Conservation (phyloP, 2,888 invertebrate genomes). For the Pasiphila rectangulata region DNA sequence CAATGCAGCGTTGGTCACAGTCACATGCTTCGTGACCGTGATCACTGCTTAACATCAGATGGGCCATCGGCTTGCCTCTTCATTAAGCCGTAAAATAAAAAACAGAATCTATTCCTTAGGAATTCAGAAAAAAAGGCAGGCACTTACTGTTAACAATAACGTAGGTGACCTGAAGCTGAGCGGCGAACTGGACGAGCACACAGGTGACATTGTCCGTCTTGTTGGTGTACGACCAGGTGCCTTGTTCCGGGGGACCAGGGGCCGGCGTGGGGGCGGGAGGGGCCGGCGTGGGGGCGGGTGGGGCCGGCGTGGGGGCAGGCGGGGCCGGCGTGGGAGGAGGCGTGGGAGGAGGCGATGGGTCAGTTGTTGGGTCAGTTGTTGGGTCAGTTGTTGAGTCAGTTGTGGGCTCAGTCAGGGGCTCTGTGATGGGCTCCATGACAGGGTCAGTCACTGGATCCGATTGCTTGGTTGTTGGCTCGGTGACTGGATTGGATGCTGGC, state of each 20-base stretch:
- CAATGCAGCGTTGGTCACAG: too few species aligned
- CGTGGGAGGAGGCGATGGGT: constrained; percentile 68
- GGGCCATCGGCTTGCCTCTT: too few species aligned
- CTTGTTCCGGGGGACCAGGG: constrained; percentile 54
- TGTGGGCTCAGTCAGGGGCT: neutral
- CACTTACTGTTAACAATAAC: constrained; percentile 56
- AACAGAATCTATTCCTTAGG: too few species aligned
- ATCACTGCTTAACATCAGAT: too few species aligned
- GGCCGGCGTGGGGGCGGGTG: constrained; percentile 47
- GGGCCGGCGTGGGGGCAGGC: constrained; percentile 43
- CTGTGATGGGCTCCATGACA: neutral
- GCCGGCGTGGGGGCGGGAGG: constrained; percentile 46
- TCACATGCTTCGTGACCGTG: too few species aligned
- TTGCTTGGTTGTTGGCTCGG: too few species aligned
- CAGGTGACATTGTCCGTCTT: constrained; percentile 77
- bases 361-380: constrained; percentile 55
- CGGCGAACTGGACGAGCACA: constrained; percentile 84
- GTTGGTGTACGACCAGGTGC: constrained; percentile 53
- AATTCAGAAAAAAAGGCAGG: neutral
- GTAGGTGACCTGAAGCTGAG: constrained; percentile 83
- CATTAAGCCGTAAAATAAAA: too few species aligned
- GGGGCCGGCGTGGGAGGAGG: constrained; percentile 55
- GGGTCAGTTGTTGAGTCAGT: constrained; percentile 3
- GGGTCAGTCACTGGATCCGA: neutral
- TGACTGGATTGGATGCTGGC: too few species aligned